These are phyloP conservation scores for Xerus inauris DNA, from an alignment of 2,113 vertebrate species.

Conservation along the genomic window DNA sequence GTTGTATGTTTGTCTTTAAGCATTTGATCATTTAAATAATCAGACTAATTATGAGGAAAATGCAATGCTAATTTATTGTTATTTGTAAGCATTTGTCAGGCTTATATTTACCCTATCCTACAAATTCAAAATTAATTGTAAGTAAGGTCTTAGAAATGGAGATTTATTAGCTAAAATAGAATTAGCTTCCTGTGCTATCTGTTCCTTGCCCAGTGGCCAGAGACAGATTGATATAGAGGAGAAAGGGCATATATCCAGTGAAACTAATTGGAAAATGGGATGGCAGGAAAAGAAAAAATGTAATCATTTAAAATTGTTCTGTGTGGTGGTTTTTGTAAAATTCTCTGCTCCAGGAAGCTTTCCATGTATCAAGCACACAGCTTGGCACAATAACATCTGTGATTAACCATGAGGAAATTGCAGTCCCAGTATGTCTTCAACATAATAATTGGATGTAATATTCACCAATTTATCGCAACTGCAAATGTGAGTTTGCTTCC, in stretches of 20 bases:
- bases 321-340: not conserved
- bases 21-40: conserved; percentile 42
- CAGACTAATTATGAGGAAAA: not conserved
- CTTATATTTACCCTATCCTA: conserved; percentile 24
- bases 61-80: conserved; percentile 11
- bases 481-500: not conserved
- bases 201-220: not conserved
- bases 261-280: conserved; percentile 44
- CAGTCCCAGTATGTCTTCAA: not conserved
- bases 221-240: not conserved
- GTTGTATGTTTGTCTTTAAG: conserved; percentile 19
- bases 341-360: not conserved
- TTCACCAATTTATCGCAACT: not conserved
- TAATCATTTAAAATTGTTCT: conserved; percentile 33
- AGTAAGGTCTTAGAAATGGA: conserved; percentile 22
- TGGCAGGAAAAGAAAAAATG: not conserved
- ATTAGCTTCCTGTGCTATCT: not conserved
- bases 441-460: not conserved
- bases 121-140: conserved; percentile 45
- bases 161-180: conserved; percentile 54
- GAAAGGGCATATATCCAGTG: not conserved
- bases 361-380: not conserved
- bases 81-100: conserved; percentile 3
- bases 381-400: not conserved
- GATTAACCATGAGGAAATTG: not conserved